Conservation (phyloP, 1,140 invertebrate genomes). For the Hetaerina americana region DNA sequence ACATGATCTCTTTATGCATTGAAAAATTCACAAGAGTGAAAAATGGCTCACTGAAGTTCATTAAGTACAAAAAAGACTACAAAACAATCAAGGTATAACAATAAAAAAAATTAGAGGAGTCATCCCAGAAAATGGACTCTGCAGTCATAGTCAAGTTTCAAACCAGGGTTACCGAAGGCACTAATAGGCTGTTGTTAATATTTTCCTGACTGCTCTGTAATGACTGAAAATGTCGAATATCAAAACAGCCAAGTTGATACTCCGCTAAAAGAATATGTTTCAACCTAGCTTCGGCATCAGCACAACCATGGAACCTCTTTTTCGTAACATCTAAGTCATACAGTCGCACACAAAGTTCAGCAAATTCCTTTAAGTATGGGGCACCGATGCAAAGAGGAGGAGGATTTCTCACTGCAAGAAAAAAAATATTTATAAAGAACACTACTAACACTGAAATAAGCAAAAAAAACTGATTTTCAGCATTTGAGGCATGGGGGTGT, state of each 20-base stretch:
- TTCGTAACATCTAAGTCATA: conserved; percentile 21
- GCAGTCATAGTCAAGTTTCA: too few relatives aligned
- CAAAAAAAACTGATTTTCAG: too few relatives aligned
- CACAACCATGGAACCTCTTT: conserved; percentile 21
- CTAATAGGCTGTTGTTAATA: not conserved
- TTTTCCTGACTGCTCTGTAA: not conserved
- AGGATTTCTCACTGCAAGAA: conserved; percentile 23
- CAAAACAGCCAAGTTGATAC: conserved; percentile 19
- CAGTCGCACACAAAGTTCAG: conserved; percentile 22
- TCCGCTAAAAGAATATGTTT: conserved; percentile 14
- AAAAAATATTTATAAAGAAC: too few relatives aligned
- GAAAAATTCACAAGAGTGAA: too few relatives aligned
- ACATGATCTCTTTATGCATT: too few relatives aligned
- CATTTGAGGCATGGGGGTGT: too few relatives aligned
- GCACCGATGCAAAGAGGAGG: conserved; percentile 23
- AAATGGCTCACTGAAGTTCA: too few relatives aligned
- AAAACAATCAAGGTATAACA: too few relatives aligned
- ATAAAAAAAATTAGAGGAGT: too few relatives aligned
- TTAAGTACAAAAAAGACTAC: too few relatives aligned
- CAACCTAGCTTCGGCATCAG: conserved; percentile 15
- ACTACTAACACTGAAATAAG: too few relatives aligned
- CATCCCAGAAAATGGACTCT: too few relatives aligned
- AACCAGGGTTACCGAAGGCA: not conserved
- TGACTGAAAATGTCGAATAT: conserved; percentile 11
- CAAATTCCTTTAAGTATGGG: conserved; percentile 16